Evolutionary conservation across 1,140 invertebrate species (phyloP).

Genomic region (Zeugodacus cucurbitae): DNA sequence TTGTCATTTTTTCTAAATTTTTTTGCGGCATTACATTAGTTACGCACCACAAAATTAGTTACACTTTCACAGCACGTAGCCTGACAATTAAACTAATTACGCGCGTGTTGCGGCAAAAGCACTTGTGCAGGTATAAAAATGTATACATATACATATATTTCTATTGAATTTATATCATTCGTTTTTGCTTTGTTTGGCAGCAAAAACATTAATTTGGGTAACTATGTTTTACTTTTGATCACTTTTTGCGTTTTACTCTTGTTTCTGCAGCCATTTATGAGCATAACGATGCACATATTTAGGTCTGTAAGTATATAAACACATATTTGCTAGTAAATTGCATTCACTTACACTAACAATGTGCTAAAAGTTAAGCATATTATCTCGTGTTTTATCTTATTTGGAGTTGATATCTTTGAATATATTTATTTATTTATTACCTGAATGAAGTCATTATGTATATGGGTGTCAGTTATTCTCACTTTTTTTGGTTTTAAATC

Average conservation of each 20-base stretch:
- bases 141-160: background rate
- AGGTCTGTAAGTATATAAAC: background rate
- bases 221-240: background rate
- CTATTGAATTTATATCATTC: background rate
- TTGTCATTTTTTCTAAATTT: no score
- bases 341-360: no score
- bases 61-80: conserved; percentile 1
- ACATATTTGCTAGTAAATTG: no score
- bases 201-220: background rate
- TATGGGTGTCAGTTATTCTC: no score
- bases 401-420: no score
- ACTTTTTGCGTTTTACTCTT: background rate
- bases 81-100: conserved; percentile 1
- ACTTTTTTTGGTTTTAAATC: no score
- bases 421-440: no score
- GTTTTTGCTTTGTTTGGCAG: background rate
- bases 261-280: background rate
- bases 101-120: background rate
- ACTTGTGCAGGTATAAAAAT: no score
- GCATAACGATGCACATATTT: background rate
- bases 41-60: background rate
- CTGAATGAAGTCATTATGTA: no score
- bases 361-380: no score
- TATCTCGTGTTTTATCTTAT: no score
- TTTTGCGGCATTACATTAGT: background rate